Conservation (phyloP, 2,797 vertebrate genomes). For the Phataginus tricuspis region DNA sequence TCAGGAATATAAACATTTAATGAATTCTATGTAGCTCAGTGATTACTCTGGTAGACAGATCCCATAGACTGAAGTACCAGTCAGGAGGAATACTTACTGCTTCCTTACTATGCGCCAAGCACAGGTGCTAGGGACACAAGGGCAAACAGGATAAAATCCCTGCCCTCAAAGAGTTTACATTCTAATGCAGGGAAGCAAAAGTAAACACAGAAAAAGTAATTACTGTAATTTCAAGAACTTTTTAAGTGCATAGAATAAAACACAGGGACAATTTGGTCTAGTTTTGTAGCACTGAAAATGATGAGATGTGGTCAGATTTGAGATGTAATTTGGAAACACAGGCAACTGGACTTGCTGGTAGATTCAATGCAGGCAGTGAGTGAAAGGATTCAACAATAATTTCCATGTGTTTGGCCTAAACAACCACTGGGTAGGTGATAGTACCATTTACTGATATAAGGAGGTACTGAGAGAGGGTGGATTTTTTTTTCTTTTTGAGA, state of each 20-base stretch:
- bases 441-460: background rate
- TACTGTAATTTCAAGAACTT: background rate
- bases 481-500: background rate
- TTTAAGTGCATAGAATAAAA: background rate
- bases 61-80: background rate
- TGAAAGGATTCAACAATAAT: background rate
- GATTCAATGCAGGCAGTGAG: background rate
- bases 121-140: background rate
- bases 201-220: background rate
- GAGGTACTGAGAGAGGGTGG: background rate
- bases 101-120: background rate
- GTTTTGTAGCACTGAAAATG: background rate
- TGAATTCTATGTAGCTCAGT: background rate
- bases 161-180: background rate
- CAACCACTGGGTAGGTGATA: background rate
- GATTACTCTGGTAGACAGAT: background rate
- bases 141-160: background rate
- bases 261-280: background rate
- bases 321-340: background rate
- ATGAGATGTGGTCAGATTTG: background rate
- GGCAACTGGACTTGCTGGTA: background rate
- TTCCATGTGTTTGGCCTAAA: background rate
- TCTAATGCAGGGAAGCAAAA: background rate
- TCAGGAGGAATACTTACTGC: background rate
- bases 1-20: background rate